Evolutionary conservation across 2,888 invertebrate species (phyloP).

Genomic region (Microplitis deprimator): DNA sequence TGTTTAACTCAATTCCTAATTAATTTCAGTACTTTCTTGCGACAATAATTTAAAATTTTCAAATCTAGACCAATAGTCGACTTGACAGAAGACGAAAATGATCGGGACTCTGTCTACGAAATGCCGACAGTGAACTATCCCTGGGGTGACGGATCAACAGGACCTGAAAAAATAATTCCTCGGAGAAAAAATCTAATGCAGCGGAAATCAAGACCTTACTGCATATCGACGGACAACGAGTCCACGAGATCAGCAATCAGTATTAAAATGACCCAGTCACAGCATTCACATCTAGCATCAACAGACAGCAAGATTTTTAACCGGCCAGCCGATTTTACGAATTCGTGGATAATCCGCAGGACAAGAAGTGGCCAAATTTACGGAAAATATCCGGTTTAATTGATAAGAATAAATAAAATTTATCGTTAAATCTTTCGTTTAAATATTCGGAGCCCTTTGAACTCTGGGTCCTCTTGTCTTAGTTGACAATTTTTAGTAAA

Average conservation of each 20-base stretch:
- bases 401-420: neutral
- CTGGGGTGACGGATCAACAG: conserved; percentile 43
- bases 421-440: neutral
- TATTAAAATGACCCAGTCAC: neutral
- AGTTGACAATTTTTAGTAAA: too few species aligned
- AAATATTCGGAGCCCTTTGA: too few species aligned
- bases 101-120: conserved; percentile 21
- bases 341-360: conserved; percentile 57
- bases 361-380: conserved; percentile 62
- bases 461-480: too few species aligned
- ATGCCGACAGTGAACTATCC: conserved; percentile 19
- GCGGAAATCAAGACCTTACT: neutral
- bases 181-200: conserved; percentile 48
- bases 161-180: conserved; percentile 47
- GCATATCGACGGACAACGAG: neutral
- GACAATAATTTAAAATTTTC: too few species aligned
- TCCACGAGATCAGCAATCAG: neutral
- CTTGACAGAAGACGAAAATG: conserved; percentile 17
- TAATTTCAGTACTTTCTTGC: neutral
- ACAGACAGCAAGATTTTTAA: neutral
- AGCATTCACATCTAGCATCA: neutral
- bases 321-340: neutral
- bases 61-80: conserved; percentile 19
- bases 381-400: conserved; percentile 58
- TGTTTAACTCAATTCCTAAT: neutral